Base-by-base conservation (phyloP, 2,888 invertebrate genomes). In the Prosapia bicincta region DNA sequence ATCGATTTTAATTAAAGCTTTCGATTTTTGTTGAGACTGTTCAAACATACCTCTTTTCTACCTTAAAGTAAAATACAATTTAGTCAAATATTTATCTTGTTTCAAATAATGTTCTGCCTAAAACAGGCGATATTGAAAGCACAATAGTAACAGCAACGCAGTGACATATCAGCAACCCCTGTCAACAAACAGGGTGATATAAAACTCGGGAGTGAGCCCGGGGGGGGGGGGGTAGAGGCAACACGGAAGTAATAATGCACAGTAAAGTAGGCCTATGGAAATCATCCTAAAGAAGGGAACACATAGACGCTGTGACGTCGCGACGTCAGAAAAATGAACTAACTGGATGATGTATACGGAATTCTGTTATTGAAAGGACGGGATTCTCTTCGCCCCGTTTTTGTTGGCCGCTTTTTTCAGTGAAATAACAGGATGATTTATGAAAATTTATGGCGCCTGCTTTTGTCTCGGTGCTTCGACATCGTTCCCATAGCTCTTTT, bases 171-270 rank as follows among this genome's bases (percentile, higher is more conserved):
- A 54, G 54, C n/a, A 54, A 54, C 54, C 20, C 20, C 54, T 54
- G 54, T 20, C 54, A 54, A 54, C 20, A 20, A 20, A 54, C n/a
- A 20, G 54, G 54, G 54, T n/a, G 54, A 54, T n/a, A 54, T 38
- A 38, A 38, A 38, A 38, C 38, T 38, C 13, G 15, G 54, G 54
- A 3, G 9, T 30, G 30, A 30, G 30, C 5, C 5, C 30, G 30
- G 5, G 30, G 30, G 38, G 54, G 54, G n/a, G n/a, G 20, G 3
- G 54, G 54, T 20, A 54, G 20, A 54, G 54, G 20, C 54, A 54
- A 54, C 54, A 54, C 54, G 54, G 54, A 54, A 54, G 54, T 54
- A 54, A 54, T 54, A 54, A 54, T 54, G 54, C 54, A 54, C 54
- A 54, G 54, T 54, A 54, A 54, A 54, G 54, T 54, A 54, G 54